Base-by-base conservation (phyloP, 2,888 invertebrate species). In the Cerastis rubricosa region DNA sequence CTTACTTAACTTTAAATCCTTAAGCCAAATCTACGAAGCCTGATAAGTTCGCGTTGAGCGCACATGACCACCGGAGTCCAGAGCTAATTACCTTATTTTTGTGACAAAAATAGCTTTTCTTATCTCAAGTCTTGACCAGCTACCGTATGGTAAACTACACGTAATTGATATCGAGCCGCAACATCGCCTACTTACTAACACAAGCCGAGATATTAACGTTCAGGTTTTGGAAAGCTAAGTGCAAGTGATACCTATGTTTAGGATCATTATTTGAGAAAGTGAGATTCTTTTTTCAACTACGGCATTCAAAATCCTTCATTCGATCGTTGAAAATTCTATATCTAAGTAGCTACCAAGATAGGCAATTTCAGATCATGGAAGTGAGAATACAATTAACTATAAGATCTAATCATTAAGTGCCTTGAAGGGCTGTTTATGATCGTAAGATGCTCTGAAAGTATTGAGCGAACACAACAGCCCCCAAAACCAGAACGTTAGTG, bases 21-120 rank as follows among this genome's bases (percentile, higher is more conserved):
- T 72, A 82, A 59, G 69, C 67, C 59, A 65, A 65, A 65, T 14
- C 72, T 74, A 80, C 78, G 71, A 67, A 77, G 84, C 74, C 85
- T 71, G 71, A 79, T 67, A 76, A 82, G 83, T 85, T 69, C 81
- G 87, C 80, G 88, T 85, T 81, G 79, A 81, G 89, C 92, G 86
- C 89, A 91, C 88, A 88, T 92, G 95, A 95, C 96, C 96, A 95
- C 96, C 96, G 96, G 94, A 90, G 90, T 90, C 91, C 94, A 93
- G 93, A 95, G 94, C 94, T 92, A 92, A 91, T 91, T 91, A 93
- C 91, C 91, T 94, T 94, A 92, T 91, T 91, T 92, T 93, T 91
- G 94, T 96, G 96, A 94, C 94, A 96, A 96, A 96, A 96, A 96
- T 96, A 96, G 93, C 95, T 92, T 95, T 91, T 93, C 94, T 95